Base-by-base conservation (phyloP, 2,888 invertebrate genomes). In the Nudaria mundana region DNA sequence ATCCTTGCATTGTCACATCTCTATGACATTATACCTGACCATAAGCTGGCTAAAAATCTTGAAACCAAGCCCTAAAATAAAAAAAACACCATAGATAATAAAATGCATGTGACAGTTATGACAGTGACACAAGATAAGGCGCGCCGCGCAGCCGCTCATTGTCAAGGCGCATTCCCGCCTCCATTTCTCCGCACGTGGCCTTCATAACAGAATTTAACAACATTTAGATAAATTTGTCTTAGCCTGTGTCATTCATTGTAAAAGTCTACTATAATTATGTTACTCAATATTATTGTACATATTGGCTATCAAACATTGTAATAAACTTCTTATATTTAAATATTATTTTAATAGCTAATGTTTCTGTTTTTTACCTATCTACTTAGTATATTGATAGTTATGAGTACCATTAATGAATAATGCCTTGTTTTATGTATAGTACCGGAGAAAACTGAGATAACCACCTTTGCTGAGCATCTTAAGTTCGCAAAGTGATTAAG, bases 141-240 rank as follows among this genome's bases (percentile, higher is more conserved):
- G n/a, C n/a, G n/a, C n/a, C n/a, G n/a, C n/a, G n/a, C n/a, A n/a
- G n/a, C n/a, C n/a, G n/a, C n/a, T n/a, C n/a, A n/a, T n/a, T n/a
- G n/a, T 11, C 23, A 18, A 10, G 10, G 25, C 13, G 20, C 25
- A 22, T 16, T 25, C 23, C 26, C 36, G 34, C 31, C 26, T 29
- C 18, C 28, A 13, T 26, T 28, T 40, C 52, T 40, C 46, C 49
- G 55, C 50, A 51, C 40, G 60, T 64, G 63, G 63, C 66, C 58
- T 71, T 70, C 46, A 37, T 54, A 46, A 56, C 52, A 52, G 57
- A 63, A 60, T 60, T 59, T 60, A 61, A 51, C 39, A 18, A 37
- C 40, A 33, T 39, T 48, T 45, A 45, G 26, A 34, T 45, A 30
- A 44, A 48, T 2, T 34, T 46, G 37, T 43, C 41, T 24, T 30